Base-by-base conservation (phyloP, 2,797 vertebrate genomes). In the Phaenicophaeus curvirostris region DNA sequence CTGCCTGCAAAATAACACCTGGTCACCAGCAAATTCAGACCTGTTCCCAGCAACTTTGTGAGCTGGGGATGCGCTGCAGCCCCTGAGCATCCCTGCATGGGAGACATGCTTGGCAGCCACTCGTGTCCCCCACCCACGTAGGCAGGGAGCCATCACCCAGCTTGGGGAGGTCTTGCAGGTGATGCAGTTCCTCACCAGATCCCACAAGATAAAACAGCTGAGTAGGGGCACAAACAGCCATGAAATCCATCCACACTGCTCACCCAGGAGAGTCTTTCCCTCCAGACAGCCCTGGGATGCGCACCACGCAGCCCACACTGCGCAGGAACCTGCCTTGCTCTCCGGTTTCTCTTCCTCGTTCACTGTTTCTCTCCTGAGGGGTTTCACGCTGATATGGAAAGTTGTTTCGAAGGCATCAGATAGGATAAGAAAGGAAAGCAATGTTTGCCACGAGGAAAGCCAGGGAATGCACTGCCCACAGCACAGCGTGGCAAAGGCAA, bases 81-180 rank as follows among this genome's bases (percentile, higher is more conserved):
- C 15, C 46, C 16, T 0, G 2, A 74, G 39, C 57, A 71, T 15
- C 50, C 15, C 58, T 21, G 33, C 27, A 2, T 2, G 11, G 8
- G 48, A 46, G 50, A n/a, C 4, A 2, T 17, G 48, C 9, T 19
- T 27, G 31, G 63, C 77, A 94, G 79, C 15, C 48, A 69, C 28
- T 13, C 0, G 1, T 0, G 0, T 11, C 25, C 7, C 15, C 11
- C 33, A n/a, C 31, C 23, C 74, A 21, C 0, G 0, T 20, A 83
- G 50, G n/a, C 4, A 4, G n/a, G 30, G 65, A 91, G 13, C 54
- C 30, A 17, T 9, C 35, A 46, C 10, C 13, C 53, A 37, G 58
- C 18, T 20, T n/a, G n/a, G n/a, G 39, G 53, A 28, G 21, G 4
- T n/a, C 0, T 7, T 37, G 48, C 35, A 67, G 39, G 18, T 23